Evolutionary conservation across 2,113 vertebrate species (phyloP).

Genomic region (Muntiacus muntjak): DNA sequence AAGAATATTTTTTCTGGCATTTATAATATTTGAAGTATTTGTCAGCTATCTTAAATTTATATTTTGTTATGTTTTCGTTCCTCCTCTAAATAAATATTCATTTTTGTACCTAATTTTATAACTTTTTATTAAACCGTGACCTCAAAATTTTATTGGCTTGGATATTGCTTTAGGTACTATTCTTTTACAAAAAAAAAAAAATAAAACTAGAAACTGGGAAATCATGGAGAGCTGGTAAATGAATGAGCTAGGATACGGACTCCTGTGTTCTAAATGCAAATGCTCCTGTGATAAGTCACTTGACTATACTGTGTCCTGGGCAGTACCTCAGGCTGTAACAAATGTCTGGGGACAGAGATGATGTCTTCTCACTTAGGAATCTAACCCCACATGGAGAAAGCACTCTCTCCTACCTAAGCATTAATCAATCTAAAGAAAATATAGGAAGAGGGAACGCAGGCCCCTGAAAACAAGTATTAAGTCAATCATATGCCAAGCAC

Average conservation of each 20-base stretch:
- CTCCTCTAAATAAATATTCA: neutral
- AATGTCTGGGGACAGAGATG: neutral
- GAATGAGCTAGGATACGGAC: neutral
- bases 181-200: neutral
- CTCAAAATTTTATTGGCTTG: neutral
- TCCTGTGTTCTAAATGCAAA: neutral
- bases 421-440: neutral
- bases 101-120: neutral
- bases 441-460: neutral
- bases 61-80: neutral
- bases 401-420: neutral
- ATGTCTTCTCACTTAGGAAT: neutral
- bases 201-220: neutral
- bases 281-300: neutral
- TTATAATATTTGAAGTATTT: neutral
- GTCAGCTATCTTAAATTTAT: neutral
- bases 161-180: neutral
- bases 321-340: no score
- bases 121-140: neutral
- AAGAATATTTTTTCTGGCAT: neutral
- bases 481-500: neutral
- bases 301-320: neutral
- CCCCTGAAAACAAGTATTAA: neutral
- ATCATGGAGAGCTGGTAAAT: neutral
- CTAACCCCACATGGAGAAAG: neutral